These are phyloP conservation scores for Ailurus styani DNA, from an alignment of 2,113 vertebrate species.

Conservation along the genomic window DNA sequence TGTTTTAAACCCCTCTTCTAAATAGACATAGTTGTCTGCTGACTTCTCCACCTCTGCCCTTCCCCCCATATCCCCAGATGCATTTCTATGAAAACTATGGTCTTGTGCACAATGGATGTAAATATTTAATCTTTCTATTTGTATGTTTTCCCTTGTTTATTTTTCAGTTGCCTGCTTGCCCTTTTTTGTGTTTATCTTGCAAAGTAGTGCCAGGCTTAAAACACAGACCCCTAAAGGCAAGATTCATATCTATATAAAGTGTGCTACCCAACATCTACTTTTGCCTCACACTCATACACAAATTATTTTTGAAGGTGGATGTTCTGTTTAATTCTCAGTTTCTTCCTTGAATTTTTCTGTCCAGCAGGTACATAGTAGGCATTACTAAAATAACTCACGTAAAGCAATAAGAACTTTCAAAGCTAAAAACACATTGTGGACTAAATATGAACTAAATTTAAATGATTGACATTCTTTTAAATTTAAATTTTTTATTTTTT, in stretches of 20 bases:
- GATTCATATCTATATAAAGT: neutral
- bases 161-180: neutral
- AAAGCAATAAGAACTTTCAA: neutral
- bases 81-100: neutral
- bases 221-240: neutral
- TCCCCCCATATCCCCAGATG: neutral
- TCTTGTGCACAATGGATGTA: neutral
- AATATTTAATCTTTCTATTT: slow-evolving; percentile 31
- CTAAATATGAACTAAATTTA: neutral
- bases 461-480: neutral
- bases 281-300: neutral
- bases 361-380: neutral
- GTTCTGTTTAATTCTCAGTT: neutral
- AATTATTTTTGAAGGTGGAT: neutral
- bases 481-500: neutral
- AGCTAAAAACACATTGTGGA: neutral
- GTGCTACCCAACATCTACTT: neutral
- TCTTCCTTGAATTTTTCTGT: neutral
- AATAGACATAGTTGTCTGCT: neutral
- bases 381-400: neutral
- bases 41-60: neutral
- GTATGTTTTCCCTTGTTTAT: neutral
- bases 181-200: neutral
- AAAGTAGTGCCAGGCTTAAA: neutral
- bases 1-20: neutral